These are phyloP conservation scores for Crocallis elinguaria DNA, from an alignment of 2,888 invertebrate species.

Conservation along the genomic window DNA sequence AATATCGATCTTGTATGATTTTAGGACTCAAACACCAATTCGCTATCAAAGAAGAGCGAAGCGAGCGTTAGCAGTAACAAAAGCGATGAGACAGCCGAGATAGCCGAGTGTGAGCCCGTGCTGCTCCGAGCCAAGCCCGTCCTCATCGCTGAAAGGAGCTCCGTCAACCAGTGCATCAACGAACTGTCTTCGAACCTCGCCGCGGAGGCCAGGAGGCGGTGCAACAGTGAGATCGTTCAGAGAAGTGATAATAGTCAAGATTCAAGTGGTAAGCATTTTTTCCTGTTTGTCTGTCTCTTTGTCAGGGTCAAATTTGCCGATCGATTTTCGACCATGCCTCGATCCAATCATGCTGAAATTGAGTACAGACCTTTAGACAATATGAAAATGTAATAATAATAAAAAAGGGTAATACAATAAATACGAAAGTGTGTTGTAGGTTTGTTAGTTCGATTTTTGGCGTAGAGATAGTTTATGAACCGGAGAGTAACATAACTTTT, in stretches of 20 bases:
- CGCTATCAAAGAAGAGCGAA: conserved; percentile 73
- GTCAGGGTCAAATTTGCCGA: too few relatives aligned
- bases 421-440: too few relatives aligned
- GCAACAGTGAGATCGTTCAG: conserved; percentile 80
- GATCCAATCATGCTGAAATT: too few relatives aligned
- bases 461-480: too few relatives aligned
- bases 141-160: conserved; percentile 71
- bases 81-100: conserved; percentile 70
- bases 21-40: conserved; percentile 71
- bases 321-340: too few relatives aligned
- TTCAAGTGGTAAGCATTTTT: conserved; percentile 58
- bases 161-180: conserved; percentile 88
- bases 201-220: conserved; percentile 74
- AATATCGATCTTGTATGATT: conserved; percentile 3
- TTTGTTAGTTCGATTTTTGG: too few relatives aligned
- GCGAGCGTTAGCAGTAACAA: conserved; percentile 62
- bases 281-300: not conserved
- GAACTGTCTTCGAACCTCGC: conserved; percentile 86
- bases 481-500: too few relatives aligned
- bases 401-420: too few relatives aligned
- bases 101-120: conserved; percentile 68
- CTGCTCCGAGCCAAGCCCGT: conserved; percentile 70
- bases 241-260: conserved; percentile 71
- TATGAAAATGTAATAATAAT: too few relatives aligned
- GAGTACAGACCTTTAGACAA: too few relatives aligned